Base-by-base conservation (phyloP, 1,140 invertebrate genomes). In the Drosophila ercepeae region DNA sequence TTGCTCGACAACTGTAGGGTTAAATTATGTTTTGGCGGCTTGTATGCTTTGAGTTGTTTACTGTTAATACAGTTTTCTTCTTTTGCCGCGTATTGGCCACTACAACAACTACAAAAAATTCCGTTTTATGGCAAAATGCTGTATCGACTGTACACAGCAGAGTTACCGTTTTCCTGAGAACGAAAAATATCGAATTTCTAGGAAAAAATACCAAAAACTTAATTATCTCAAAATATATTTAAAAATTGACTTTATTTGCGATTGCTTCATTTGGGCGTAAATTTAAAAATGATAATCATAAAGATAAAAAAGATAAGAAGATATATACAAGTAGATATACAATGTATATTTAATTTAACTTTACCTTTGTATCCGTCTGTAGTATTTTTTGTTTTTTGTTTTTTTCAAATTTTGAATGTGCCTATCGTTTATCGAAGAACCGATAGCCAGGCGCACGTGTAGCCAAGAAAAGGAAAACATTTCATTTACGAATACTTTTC, bases 371-470 rank as follows among this genome's bases (percentile, higher is more conserved):
- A 4, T 21, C 2, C 21, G 2, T 21, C 4, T 21, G 21, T 21
- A 4, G 21, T 21, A 32, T 11, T 32, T n/a, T 45, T 21, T 13
- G 6, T 23, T 46, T 23, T 5, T 32, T 9, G 29, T 11, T 11
- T 32, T 32, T 32, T 4, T n/a, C 3, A 32, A n/a, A n/a, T 27
- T 27, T 27, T 0, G 9, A 7, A 2, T 8, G 0, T 13, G 13
- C n/a, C 36, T 16, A 39, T 39, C 36, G 36, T 14, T 9, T 39
- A 39, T 39, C 36, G 36, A 7, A 6, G 5, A 16, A 0, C 4
- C 36, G 36, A 39, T 39, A 39, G 36, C 19, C n/a, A 13, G 3
- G 27, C 58, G 63, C 63, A 67, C 63, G 63, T 67, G 63, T 67
- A 65, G 36, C 13, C n/a, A 48, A 25, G 6, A n/a, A 27, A 16